Percentiles rank a stretch among this genome's conserved stretches.
Conservation (phyloP, 1,140 invertebrate genomes). For the Elymnias hypermnestra region DNA sequence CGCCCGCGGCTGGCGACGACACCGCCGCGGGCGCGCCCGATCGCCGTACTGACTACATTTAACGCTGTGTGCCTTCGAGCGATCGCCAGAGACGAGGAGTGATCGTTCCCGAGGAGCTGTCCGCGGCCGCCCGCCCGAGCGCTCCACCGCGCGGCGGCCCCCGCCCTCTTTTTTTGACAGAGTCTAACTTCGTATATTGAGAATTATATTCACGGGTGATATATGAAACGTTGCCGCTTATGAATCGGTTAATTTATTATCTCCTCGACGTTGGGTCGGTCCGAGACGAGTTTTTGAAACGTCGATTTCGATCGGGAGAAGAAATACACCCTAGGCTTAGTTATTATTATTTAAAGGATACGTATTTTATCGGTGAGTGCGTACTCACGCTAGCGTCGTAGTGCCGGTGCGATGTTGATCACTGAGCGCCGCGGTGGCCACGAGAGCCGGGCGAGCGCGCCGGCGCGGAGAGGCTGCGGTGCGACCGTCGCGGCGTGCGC, state of each 20-base stretch:
- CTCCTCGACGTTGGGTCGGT: slow-evolving; percentile 71
- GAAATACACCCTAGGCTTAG: slow-evolving; percentile 72
- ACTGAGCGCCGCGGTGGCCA: slow-evolving; percentile 40
- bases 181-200: slow-evolving; percentile 75
- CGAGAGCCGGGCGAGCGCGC: slow-evolving; percentile 18
- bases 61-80: slow-evolving; percentile 75
- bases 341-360: slow-evolving; percentile 67
- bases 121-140: slow-evolving; percentile 50
- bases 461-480: too few species aligned
- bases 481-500: too few species aligned
- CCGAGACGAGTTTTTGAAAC: slow-evolving; percentile 72
- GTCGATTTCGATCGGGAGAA: slow-evolving; percentile 73
- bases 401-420: slow-evolving; percentile 69
- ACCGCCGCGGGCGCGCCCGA: slow-evolving; percentile 45
- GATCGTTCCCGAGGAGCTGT: slow-evolving; percentile 62
- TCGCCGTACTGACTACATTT: slow-evolving; percentile 69
- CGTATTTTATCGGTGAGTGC: slow-evolving; percentile 52
- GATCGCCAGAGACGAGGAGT: slow-evolving; percentile 68
- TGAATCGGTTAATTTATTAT: slow-evolving; percentile 71
- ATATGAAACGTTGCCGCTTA: slow-evolving; percentile 74
- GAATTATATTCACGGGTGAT: slow-evolving; percentile 74
- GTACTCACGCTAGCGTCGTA: slow-evolving; percentile 63
- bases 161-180: slow-evolving; percentile 55
- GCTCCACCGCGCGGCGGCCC: slow-evolving; percentile 54
- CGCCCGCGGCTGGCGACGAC: slow-evolving; percentile 37